Percentiles rank a stretch among this genome's conserved stretches.
These are phyloP conservation scores for Sarcophaga variegata DNA, from an alignment of 2,888 invertebrate genomes.

Conservation along the genomic window DNA sequence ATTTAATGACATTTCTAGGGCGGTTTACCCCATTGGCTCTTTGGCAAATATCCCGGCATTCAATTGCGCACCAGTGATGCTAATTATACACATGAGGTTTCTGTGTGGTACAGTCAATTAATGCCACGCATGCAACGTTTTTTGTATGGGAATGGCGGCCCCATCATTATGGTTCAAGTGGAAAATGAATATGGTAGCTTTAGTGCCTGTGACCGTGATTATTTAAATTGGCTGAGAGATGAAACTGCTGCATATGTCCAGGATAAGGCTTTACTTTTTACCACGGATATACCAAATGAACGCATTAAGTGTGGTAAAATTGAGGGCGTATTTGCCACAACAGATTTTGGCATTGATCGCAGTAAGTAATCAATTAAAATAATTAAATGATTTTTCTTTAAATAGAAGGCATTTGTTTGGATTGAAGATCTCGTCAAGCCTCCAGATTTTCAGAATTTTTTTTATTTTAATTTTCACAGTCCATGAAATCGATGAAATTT, in stretches of 20 bases:
- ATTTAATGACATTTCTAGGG: conserved; percentile 83
- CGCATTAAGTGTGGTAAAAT: conserved; percentile 86
- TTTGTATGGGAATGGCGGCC: conserved; percentile 88
- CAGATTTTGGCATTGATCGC: conserved; percentile 87
- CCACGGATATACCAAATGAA: conserved; percentile 88
- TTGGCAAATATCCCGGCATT: conserved; percentile 84
- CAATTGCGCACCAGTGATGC: conserved; percentile 85
- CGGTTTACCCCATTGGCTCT: conserved; percentile 89
- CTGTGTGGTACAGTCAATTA: conserved; percentile 83
- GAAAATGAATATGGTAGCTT: conserved; percentile 97
- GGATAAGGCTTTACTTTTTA: conserved; percentile 86
- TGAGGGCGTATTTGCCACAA: conserved; percentile 88
- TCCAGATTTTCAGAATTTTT: not conserved
- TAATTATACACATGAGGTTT: conserved; percentile 83
- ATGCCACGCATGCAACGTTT: conserved; percentile 82
- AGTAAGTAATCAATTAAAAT: conserved; percentile 70
- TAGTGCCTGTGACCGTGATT: conserved; percentile 86
- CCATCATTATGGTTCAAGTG: conserved; percentile 91
- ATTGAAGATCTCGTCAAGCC: too few relatives aligned
- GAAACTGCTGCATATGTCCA: conserved; percentile 82
- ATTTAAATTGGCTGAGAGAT: conserved; percentile 87
- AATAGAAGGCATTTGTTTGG: too few relatives aligned
- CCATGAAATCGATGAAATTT: conserved; percentile 79
- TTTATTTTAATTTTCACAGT: conserved; percentile 70
- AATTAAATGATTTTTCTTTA: too few relatives aligned